Evolutionary conservation across 2,113 vertebrate genomes (phyloP).

Genomic region (Morone chrysops): DNA sequence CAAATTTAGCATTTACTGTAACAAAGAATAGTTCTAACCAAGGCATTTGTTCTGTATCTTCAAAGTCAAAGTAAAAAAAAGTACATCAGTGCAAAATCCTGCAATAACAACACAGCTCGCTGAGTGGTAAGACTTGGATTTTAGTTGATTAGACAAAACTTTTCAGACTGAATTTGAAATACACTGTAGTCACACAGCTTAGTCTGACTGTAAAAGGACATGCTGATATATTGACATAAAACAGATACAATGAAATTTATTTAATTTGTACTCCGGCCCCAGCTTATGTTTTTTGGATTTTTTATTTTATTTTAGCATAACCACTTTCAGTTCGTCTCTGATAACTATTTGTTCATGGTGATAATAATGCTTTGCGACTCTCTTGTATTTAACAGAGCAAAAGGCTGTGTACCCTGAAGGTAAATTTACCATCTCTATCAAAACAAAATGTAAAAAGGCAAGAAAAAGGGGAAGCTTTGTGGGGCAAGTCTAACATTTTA

Average conservation of each 20-base stretch:
- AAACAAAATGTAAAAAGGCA: constrained; percentile 42
- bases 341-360: constrained; percentile 65
- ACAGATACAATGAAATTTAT: constrained; percentile 23
- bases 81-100: not conserved
- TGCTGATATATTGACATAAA: constrained; percentile 19
- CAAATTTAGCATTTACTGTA: not conserved
- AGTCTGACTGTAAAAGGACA: not conserved
- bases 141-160: not conserved
- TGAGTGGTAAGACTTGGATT: constrained; percentile 9
- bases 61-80: not conserved
- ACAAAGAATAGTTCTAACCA: not conserved
- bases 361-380: constrained; percentile 68
- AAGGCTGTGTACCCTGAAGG: constrained; percentile 79
- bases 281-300: not conserved
- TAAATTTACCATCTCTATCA: constrained; percentile 76
- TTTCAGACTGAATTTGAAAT: not conserved
- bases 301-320: constrained; percentile 28
- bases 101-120: not conserved
- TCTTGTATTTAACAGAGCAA: constrained; percentile 74
- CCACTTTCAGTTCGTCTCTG: constrained; percentile 50
- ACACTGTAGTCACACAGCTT: not conserved
- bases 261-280: constrained; percentile 32
- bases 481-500: constrained; percentile 83
- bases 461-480: constrained; percentile 72
- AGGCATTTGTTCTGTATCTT: not conserved